phyloP scores from a whole-genome alignment of 2,113 vertebrate genomes.

The Callopanchax toddi region DNA sequence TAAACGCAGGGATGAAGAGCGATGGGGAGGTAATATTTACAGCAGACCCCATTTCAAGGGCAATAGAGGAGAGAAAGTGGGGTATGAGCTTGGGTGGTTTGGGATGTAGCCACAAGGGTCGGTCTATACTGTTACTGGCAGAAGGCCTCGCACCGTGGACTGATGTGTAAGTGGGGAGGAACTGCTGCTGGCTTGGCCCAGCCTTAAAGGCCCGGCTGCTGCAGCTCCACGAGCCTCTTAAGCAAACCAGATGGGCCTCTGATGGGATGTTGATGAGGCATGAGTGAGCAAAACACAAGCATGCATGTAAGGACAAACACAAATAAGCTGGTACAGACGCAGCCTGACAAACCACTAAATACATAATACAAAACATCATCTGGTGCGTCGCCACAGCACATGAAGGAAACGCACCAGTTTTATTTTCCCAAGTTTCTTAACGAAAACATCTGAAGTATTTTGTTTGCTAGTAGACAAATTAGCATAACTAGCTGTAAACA shows the following conservation, averaged over 20 bases:
- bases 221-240: conserved; percentile 82
- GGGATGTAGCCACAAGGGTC: conserved; percentile 63
- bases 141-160: conserved; percentile 51
- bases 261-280: conserved; percentile 82
- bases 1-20: conserved; percentile 74
- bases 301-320: conserved; percentile 44
- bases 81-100: conserved; percentile 78
- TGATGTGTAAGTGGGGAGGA: conserved; percentile 62
- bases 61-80: conserved; percentile 81
- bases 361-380: conserved; percentile 28
- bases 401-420: background rate
- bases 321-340: conserved; percentile 48
- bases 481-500: conserved; percentile 24
- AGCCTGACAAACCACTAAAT: conserved; percentile 46
- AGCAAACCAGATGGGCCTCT: conserved; percentile 87
- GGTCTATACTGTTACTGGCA: conserved; percentile 54
- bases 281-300: conserved; percentile 64
- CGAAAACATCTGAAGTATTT: conserved; percentile 7
- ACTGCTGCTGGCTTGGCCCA: conserved; percentile 75
- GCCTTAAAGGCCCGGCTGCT: conserved; percentile 71
- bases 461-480: background rate
- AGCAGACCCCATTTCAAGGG: conserved; percentile 82
- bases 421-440: conserved; percentile 10
- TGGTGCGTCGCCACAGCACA: background rate
- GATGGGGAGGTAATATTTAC: conserved; percentile 75